phyloP scores from a whole-genome alignment of 2,113 vertebrate species.

The Falco punctatus region DNA sequence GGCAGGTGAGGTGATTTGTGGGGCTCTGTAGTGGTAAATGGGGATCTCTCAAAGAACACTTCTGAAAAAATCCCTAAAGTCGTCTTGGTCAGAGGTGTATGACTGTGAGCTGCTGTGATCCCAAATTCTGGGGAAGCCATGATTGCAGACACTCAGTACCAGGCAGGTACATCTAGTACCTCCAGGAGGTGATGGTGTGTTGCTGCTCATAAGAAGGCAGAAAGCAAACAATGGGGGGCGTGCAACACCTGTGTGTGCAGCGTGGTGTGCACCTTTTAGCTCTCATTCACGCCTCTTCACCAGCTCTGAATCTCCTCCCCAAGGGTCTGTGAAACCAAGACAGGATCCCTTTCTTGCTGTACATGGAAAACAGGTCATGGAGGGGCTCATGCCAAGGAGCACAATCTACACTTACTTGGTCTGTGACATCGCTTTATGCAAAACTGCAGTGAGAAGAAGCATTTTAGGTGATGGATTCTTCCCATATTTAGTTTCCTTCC shows the following conservation, averaged over 20 bases:
- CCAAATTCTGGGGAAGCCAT: background rate
- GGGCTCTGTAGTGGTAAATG: background rate
- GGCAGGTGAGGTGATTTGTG: background rate
- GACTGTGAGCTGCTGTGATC: background rate
- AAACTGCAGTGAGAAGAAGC: fast-evolving
- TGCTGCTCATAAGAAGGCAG: background rate
- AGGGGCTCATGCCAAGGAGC: background rate
- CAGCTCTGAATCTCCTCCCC: background rate
- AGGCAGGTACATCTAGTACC: fast-evolving
- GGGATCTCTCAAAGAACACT: background rate
- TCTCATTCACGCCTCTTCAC: background rate
- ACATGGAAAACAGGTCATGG: background rate
- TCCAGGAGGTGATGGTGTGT: background rate
- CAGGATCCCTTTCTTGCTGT: background rate
- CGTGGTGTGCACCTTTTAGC: fast-evolving
- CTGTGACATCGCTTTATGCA: background rate
- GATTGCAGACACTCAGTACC: fast-evolving
- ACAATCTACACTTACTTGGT: background rate
- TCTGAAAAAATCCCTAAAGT: background rate
- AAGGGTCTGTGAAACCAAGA: background rate
- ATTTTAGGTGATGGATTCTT: background rate
- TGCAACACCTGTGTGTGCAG: background rate
- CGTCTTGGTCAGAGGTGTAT: background rate
- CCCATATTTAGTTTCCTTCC: background rate
- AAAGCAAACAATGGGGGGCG: background rate